Evolutionary conservation across 2,797 vertebrate species (phyloP).

Genomic region (Erpetoichthys calabaricus): DNA sequence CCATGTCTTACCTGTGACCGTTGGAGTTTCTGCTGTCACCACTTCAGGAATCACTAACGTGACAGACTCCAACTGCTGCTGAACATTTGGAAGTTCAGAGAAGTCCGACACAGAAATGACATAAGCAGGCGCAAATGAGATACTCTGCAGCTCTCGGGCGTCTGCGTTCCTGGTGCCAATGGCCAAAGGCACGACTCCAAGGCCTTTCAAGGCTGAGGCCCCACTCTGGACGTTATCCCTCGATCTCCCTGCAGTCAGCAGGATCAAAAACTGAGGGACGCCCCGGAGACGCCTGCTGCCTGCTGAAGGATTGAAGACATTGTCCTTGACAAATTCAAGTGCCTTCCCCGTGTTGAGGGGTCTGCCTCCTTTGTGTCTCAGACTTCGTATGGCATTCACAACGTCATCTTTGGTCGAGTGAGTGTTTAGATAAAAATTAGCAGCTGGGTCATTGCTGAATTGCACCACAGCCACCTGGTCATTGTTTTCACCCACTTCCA

Average conservation of each 20-base stretch:
- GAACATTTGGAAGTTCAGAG: constrained; percentile 5
- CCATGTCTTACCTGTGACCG: no score
- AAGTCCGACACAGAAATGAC: constrained; percentile 7
- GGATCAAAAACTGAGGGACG: constrained; percentile 48
- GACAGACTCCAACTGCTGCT: neutral
- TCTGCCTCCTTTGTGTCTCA: constrained; percentile 47
- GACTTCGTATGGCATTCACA: constrained; percentile 29
- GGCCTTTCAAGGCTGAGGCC: constrained; percentile 38
- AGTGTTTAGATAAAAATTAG: constrained; percentile 37
- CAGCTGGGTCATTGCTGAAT: constrained; percentile 21
- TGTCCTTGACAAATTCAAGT: constrained; percentile 40
- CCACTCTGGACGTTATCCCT: constrained; percentile 46
- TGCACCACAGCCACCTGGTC: constrained; percentile 14
- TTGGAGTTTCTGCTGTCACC: neutral
- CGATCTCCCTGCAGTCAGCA: constrained; percentile 48
- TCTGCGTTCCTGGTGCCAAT: constrained; percentile 49
- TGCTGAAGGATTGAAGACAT: constrained; percentile 34
- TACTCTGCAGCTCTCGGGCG: constrained; percentile 22
- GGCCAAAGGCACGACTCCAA: constrained; percentile 38
- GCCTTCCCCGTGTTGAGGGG: constrained; percentile 45
- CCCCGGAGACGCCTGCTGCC: constrained; percentile 46
- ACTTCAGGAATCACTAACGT: neutral
- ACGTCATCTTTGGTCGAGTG: constrained; percentile 34
- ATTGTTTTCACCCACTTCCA: constrained; percentile 13
- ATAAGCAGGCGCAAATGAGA: constrained; percentile 5